Conservation (phyloP, 2,888 invertebrate species). For the Diarsia rubi region DNA sequence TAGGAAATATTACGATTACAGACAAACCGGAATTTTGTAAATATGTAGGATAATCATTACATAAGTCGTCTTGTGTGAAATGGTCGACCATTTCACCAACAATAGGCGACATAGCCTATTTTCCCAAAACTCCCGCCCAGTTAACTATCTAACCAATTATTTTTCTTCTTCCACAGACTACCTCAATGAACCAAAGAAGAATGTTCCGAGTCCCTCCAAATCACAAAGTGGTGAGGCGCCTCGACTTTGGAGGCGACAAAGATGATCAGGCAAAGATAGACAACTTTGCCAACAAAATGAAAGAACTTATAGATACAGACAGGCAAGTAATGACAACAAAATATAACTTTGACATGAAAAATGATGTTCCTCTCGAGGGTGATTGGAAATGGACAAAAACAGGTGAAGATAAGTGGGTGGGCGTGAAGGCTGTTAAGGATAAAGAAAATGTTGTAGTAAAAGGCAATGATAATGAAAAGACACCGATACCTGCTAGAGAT, state of each 20-base stretch:
- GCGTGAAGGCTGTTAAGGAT: slow-evolving; percentile 60
- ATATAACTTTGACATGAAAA: slow-evolving; percentile 91
- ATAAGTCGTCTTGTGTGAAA: not conserved
- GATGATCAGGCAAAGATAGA: slow-evolving; percentile 77
- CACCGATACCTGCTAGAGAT: slow-evolving; percentile 71
- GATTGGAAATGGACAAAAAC: slow-evolving; percentile 85
- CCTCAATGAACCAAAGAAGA: slow-evolving; percentile 73
- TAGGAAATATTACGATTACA: not conserved
- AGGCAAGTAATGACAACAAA: slow-evolving; percentile 77
- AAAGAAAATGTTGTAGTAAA: slow-evolving; percentile 7
- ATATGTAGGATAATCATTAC: not conserved
- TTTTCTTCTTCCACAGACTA: slow-evolving; percentile 76
- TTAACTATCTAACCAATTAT: not conserved
- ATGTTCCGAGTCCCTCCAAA: slow-evolving; percentile 74
- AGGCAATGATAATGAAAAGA: slow-evolving; percentile 72
- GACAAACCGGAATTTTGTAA: not conserved
- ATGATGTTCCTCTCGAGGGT: slow-evolving; percentile 85
- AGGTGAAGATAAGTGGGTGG: slow-evolving; percentile 71
- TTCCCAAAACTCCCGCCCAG: not conserved
- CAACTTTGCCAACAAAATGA: slow-evolving; percentile 76
- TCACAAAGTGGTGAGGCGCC: slow-evolving; percentile 81
- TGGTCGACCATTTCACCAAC: not conserved
- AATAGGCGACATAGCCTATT: not conserved
- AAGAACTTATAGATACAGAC: slow-evolving; percentile 73
- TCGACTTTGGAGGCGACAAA: slow-evolving; percentile 73